A percentile compares a stretch with the other conserved stretches of the same genome.
Conservation (phyloP, 2,888 invertebrate species). For the Oligia latruncula region DNA sequence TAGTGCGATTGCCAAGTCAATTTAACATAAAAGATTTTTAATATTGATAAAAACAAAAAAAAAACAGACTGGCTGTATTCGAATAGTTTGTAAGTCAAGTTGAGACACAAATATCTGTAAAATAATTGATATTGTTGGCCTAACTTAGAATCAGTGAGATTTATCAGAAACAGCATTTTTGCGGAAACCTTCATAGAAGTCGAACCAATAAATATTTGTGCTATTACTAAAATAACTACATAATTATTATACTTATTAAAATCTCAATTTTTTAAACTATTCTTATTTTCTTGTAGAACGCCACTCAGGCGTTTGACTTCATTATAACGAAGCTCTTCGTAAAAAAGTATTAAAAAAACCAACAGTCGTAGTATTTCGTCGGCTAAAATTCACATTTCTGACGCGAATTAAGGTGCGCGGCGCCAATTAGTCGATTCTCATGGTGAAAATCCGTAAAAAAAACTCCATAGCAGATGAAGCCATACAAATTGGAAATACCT, state of each 20-base stretch:
- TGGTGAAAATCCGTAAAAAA: background rate
- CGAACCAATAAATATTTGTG: background rate
- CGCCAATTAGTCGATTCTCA: slow-evolving; percentile 27
- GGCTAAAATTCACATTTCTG: slow-evolving; percentile 16
- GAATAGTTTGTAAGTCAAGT: background rate
- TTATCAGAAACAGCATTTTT: background rate
- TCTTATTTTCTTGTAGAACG: background rate
- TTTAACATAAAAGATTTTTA: too few species aligned
- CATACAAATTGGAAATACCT: background rate
- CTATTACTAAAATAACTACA: background rate
- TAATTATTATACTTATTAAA: too few species aligned
- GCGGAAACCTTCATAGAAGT: background rate
- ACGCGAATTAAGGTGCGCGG: background rate
- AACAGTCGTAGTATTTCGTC: background rate
- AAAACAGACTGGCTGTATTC: background rate
- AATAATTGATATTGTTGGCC: background rate
- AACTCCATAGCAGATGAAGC: background rate
- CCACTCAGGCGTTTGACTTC: background rate
- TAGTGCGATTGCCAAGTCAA: too few species aligned
- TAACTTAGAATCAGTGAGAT: background rate
- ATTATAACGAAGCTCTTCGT: background rate
- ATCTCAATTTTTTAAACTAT: background rate
- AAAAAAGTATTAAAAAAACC: background rate
- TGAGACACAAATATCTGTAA: background rate
- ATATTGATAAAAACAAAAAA: too few species aligned